Base-by-base conservation (phyloP, 2,797 vertebrate genomes). In the Phaenicophaeus curvirostris region DNA sequence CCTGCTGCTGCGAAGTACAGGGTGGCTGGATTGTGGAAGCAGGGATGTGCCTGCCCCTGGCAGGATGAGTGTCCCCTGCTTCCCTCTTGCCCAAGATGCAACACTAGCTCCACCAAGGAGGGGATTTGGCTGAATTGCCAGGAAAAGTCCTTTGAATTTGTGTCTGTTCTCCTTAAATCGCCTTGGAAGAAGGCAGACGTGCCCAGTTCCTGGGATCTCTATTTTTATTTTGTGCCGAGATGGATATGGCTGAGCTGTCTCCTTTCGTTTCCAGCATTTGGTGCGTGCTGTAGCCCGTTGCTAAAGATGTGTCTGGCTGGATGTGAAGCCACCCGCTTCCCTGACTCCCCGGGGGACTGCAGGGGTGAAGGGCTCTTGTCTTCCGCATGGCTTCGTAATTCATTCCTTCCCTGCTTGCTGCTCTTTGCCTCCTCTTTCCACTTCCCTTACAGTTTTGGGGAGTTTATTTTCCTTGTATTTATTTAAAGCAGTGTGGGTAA, bases 191-290 rank as follows among this genome's bases (percentile, higher is more conserved):
- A 69, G 25, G 69, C 85, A 58, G 85, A 63, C 42, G 0, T 93
- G 85, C 89, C 87, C 73, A 63, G 92, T 92, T 95, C 92, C 59
- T 88, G 72, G 73, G 75, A 69, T 87, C 81, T 93, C 91, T 96
- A 77, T 91, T 94, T 95, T 94, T 89, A 77, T 51, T 89, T 42
- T 0, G 11, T 85, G 76, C 79, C 55, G 84, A 63, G 92, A 89
- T 94, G 83, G 92, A 89, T 91, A 35, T 11, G 82, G 55, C 96
- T 81, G 91, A 92, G 77, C 93, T 90, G 95, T 92, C 94, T 87
- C 58, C 79, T 92, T 91, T 84, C 65, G 77, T 92, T 95, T 85
- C 75, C 90, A 78, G 85, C 24, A 0, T 44, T 95, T 77, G 94
- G 84, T 35, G 2, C 2, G 20, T 66, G 85, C 92, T 67, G 93